A percentile compares a stretch with the other conserved stretches of the same genome.
Conservation (phyloP, 35 echinoderm and acorn worm genomes). For the Diadema setosum region DNA sequence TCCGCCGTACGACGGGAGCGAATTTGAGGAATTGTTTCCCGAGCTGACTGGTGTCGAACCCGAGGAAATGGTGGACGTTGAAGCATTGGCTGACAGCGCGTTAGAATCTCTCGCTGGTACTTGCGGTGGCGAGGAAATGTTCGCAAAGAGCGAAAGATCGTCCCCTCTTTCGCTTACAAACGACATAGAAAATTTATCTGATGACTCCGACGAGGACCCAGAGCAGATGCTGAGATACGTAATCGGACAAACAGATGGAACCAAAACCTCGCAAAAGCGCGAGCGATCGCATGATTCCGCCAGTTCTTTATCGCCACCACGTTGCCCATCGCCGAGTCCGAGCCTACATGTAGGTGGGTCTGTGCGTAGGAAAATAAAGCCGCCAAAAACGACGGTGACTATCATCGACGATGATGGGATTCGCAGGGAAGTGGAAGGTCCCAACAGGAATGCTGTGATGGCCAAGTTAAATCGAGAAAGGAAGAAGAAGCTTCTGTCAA, state of each 20-base stretch:
- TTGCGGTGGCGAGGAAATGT: background rate
- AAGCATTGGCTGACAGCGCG: background rate
- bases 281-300: background rate
- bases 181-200: background rate
- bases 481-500: conserved; percentile 58
- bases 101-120: background rate
- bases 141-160: background rate
- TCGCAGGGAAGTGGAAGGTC: background rate
- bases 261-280: background rate
- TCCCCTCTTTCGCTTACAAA: background rate
- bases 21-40: conserved; percentile 28
- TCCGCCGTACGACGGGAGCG: conserved; percentile 22
- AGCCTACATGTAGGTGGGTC: background rate
- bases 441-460: conserved; percentile 74
- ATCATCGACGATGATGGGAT: background rate
- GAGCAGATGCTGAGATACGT: conserved; percentile 9
- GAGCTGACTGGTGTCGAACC: conserved; percentile 21
- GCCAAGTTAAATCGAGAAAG: conserved; percentile 67
- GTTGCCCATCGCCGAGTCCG: background rate
- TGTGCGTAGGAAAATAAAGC: background rate
- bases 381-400: background rate
- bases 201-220: background rate
- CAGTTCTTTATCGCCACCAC: background rate
- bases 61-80: conserved; percentile 10
- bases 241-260: background rate